Percentiles rank a stretch among this genome's conserved stretches.
Conservation (phyloP, 2,797 vertebrate species). For the Ibycter americanus region DNA sequence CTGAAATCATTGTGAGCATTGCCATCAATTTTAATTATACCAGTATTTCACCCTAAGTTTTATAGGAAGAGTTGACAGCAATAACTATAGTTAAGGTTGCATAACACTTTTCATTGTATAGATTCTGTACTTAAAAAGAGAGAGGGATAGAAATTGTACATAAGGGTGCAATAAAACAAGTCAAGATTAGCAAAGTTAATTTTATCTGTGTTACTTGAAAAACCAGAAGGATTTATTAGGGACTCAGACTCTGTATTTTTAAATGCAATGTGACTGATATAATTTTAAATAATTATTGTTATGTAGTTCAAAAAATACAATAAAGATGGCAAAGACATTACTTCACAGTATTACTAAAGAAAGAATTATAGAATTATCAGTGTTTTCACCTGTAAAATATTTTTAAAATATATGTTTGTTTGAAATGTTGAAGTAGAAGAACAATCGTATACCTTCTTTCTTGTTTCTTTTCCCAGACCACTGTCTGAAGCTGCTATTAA, state of each 20-base stretch:
- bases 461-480: conserved; percentile 42
- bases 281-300: conserved; percentile 74
- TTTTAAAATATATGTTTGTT: conserved; percentile 66
- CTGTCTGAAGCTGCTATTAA: conserved; percentile 57
- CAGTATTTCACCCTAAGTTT: conserved; percentile 1
- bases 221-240: conserved; percentile 59
- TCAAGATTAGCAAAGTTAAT: conserved; percentile 65
- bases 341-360: conserved; percentile 67
- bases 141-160: neutral
- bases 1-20: conserved; percentile 27
- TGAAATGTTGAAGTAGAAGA: conserved; percentile 42
- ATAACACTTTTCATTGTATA: conserved; percentile 18
- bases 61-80: conserved; percentile 39
- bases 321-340: conserved; percentile 63
- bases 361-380: conserved; percentile 72
- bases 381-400: conserved; percentile 64
- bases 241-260: conserved; percentile 44
- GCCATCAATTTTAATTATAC: conserved; percentile 51
- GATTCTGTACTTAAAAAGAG: conserved; percentile 30
- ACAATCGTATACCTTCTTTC: neutral
- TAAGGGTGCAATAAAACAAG: conserved; percentile 60
- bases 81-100: conserved; percentile 49
- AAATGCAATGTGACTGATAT: conserved; percentile 42
- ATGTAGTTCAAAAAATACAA: conserved; percentile 57
- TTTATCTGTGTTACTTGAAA: conserved; percentile 56